Conservation (phyloP, 2,888 invertebrate genomes). For the Epirrhoe alternata region DNA sequence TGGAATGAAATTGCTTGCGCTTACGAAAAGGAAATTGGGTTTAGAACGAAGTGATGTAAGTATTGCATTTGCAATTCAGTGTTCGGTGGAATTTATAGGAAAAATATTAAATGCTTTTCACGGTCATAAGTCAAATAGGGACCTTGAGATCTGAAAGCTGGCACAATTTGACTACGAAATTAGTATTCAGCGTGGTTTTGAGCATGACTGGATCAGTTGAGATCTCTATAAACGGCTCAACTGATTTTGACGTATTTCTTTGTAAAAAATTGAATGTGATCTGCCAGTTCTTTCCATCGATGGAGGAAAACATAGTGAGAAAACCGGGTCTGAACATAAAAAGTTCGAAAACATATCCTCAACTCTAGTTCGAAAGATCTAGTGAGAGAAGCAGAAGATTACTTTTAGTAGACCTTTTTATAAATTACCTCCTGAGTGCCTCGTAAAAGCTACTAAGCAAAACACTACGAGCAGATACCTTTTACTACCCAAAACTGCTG, state of each 20-base stretch:
- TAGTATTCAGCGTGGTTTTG: too few relatives aligned
- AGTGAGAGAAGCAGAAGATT: background rate
- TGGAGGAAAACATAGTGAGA: too few relatives aligned
- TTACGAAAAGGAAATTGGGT: background rate
- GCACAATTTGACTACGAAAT: too few relatives aligned
- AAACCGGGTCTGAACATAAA: too few relatives aligned
- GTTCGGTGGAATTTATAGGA: background rate
- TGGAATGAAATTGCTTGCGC: slow-evolving; percentile 3
- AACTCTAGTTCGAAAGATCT: background rate
- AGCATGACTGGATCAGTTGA: too few relatives aligned
- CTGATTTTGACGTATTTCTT: too few relatives aligned
- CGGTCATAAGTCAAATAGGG: too few relatives aligned
- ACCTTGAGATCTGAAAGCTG: too few relatives aligned
- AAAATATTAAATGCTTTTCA: background rate
- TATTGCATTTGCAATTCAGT: background rate
- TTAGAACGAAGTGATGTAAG: background rate
- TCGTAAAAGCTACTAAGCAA: slow-evolving; percentile 12
- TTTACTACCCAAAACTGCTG: slow-evolving; percentile 30
- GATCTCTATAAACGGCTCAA: too few relatives aligned
- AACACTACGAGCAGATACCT: slow-evolving; percentile 5
- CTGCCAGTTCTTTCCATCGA: too few relatives aligned
- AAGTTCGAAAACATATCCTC: background rate
- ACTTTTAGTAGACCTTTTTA: background rate
- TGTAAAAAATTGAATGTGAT: too few relatives aligned
- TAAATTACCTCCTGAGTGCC: background rate